A percentile compares a stretch with the other conserved stretches of the same genome.
These are phyloP conservation scores for Thamnaconus septentrionalis DNA, from an alignment of 2,113 vertebrate genomes.

Conservation along the genomic window DNA sequence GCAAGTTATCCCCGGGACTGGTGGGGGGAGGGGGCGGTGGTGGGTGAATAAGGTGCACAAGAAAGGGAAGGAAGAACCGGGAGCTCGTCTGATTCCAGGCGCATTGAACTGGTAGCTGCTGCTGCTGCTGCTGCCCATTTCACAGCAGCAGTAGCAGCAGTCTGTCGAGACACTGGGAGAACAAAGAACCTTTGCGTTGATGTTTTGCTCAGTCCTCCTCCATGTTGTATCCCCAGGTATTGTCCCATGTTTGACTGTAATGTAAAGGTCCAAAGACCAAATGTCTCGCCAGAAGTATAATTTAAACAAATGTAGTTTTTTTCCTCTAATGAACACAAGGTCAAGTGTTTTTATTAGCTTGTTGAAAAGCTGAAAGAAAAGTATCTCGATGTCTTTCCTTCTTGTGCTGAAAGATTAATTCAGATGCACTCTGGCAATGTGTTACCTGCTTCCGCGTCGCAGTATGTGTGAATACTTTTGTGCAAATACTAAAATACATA, in stretches of 20 bases:
- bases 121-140: too few relatives aligned
- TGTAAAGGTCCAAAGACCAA: conserved; percentile 26
- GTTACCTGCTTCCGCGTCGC: too few relatives aligned
- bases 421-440: too few relatives aligned
- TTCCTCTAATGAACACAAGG: too few relatives aligned
- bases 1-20: conserved; percentile 34
- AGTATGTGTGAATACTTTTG: too few relatives aligned
- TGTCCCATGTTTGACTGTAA: conserved; percentile 17
- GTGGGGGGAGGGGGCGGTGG: background rate
- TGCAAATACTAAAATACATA: too few relatives aligned
- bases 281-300: too few relatives aligned
- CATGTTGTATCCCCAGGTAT: conserved; percentile 23
- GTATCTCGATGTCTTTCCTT: too few relatives aligned
- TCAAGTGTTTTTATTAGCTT: too few relatives aligned
- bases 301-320: too few relatives aligned
- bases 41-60: conserved; percentile 42
- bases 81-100: conserved; percentile 31
- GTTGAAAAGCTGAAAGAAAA: too few relatives aligned
- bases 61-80: conserved; percentile 39
- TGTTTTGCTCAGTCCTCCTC: conserved; percentile 30
- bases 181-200: conserved; percentile 46
- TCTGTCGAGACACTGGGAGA: conserved; percentile 24
- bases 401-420: too few relatives aligned
- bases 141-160: conserved; percentile 9
- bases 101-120: conserved; percentile 28